phyloP scores from a whole-genome alignment of 2,888 invertebrate species.

The Philereme vetulata region DNA sequence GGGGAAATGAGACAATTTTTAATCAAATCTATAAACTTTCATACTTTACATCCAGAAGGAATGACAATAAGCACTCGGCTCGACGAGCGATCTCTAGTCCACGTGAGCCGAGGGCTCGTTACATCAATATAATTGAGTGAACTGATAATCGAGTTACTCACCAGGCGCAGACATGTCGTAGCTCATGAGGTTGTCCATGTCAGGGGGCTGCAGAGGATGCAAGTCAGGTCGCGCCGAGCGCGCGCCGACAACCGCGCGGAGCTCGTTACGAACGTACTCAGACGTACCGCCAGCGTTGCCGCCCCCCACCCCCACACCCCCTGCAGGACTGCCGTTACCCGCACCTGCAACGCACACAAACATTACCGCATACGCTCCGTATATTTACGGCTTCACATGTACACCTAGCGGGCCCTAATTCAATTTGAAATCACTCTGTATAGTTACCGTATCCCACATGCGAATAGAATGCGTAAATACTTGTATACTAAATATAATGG shows the following conservation, averaged over 20 bases:
- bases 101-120: not conserved
- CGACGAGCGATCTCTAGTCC: not conserved
- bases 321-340: slow-evolving; percentile 50
- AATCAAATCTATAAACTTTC: slow-evolving; percentile 12
- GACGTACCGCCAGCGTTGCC: slow-evolving; percentile 85
- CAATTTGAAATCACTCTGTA: slow-evolving; percentile 22
- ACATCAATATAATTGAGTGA: slow-evolving; percentile 1
- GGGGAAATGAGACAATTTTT: slow-evolving; percentile 5
- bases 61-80: not conserved
- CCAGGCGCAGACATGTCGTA: slow-evolving; percentile 88
- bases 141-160: slow-evolving; percentile 42
- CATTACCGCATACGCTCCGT: slow-evolving; percentile 3
- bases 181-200: slow-evolving; percentile 88
- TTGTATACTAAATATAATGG: slow-evolving; percentile 36
- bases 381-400: not conserved
- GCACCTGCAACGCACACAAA: slow-evolving; percentile 44
- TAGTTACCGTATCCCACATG: slow-evolving; percentile 34
- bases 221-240: slow-evolving; percentile 85
- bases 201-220: slow-evolving; percentile 83
- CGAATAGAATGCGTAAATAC: slow-evolving; percentile 31
- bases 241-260: slow-evolving; percentile 94
- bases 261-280: slow-evolving; percentile 95
- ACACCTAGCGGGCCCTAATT: slow-evolving; percentile 16
- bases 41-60: not conserved
- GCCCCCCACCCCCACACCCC: slow-evolving; percentile 65